These are phyloP conservation scores for Enteromius paludinosus DNA, from an alignment of 2,797 vertebrate genomes.

Conservation along the genomic window DNA sequence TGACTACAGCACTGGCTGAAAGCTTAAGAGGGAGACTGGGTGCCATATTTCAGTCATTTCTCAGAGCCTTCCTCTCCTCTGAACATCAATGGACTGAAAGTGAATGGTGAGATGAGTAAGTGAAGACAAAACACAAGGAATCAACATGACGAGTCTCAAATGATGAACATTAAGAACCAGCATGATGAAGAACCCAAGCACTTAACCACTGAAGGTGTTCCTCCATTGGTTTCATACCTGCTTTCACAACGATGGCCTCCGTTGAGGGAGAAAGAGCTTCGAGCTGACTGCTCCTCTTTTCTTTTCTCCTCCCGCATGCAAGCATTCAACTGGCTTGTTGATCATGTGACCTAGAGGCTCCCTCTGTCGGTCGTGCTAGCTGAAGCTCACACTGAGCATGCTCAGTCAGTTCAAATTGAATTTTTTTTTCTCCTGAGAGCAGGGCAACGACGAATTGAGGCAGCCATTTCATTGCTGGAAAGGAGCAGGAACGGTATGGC, in stretches of 20 bases:
- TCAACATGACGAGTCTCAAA: conserved; percentile 60
- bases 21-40: conserved; percentile 29
- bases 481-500: conserved; percentile 36
- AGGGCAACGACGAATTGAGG: conserved; percentile 55
- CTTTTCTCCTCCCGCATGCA: conserved; percentile 78
- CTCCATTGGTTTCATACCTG: conserved; percentile 81
- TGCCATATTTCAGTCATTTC: conserved; percentile 39
- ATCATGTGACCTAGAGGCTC: conserved; percentile 82
- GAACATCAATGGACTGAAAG: conserved; percentile 57
- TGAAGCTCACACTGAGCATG: conserved; percentile 78
- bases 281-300: conserved; percentile 78
- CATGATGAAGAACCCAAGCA: conserved; percentile 63
- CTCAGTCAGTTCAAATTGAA: conserved; percentile 74
- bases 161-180: conserved; percentile 65
- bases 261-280: conserved; percentile 75
- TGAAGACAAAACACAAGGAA: conserved; percentile 50
- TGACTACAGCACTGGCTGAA: conserved; percentile 38
- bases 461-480: conserved; percentile 57
- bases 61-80: conserved; percentile 47
- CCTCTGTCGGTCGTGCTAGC: conserved; percentile 80
- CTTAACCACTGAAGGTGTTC: conserved; percentile 62
- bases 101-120: conserved; percentile 54
- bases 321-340: conserved; percentile 73
- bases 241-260: conserved; percentile 81
- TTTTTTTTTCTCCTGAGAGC: conserved; percentile 69